Evolutionary conservation across 2,797 vertebrate species (phyloP).

Genomic region (Oreonectes daqikongensis): DNA sequence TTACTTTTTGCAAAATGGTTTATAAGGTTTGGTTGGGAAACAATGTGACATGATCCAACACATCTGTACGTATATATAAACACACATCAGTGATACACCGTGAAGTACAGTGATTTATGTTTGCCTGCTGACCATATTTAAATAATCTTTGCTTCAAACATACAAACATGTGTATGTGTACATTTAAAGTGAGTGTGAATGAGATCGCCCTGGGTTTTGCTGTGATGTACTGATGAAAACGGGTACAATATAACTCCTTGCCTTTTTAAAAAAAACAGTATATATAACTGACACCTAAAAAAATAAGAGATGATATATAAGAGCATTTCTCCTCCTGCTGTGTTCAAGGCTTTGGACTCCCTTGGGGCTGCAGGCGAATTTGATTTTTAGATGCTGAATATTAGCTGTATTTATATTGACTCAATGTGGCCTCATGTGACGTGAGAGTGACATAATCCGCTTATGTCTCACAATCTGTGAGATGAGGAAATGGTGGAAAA

Average conservation of each 20-base stretch:
- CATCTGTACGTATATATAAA: no score
- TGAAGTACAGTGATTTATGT: background rate
- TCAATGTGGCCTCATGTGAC: constrained; percentile 37
- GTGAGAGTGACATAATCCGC: constrained; percentile 49
- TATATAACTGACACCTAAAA: constrained; percentile 17
- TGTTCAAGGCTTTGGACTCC: constrained; percentile 24
- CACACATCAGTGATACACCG: background rate
- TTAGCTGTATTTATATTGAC: constrained; percentile 46
- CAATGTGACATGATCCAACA: no score
- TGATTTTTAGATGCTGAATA: constrained; percentile 36
- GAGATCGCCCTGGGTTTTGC: constrained; percentile 9
- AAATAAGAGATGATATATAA: constrained; percentile 26
- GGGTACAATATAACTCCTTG: background rate
- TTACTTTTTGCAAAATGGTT: no score
- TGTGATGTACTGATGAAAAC: constrained; percentile 17
- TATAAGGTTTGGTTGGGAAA: no score
- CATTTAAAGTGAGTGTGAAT: background rate
- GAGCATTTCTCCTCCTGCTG: background rate
- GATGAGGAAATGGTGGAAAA: background rate
- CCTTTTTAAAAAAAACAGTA: background rate
- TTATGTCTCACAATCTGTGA: constrained; percentile 30
- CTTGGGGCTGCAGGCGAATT: constrained; percentile 12
- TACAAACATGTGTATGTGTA: background rate
- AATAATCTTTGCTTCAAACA: background rate
- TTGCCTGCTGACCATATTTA: background rate